Conservation (phyloP, 2,888 invertebrate genomes). For the Heteromurus nitidus region DNA sequence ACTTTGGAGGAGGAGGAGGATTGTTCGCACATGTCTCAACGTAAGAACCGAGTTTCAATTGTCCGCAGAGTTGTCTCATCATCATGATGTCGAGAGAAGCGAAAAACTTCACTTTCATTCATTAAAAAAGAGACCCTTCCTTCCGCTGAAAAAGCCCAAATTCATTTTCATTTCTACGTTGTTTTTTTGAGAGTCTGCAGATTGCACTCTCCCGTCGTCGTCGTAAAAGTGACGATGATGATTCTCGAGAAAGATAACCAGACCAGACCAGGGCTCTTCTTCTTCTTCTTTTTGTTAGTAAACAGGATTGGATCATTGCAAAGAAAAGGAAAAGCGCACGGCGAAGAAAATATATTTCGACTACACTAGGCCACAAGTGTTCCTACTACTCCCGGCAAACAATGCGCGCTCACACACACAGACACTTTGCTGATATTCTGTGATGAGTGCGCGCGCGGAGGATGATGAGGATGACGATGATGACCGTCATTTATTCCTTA, state of each 20-base stretch:
- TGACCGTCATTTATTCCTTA: slow-evolving; percentile 66
- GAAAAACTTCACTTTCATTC: slow-evolving; percentile 71
- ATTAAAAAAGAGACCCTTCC: slow-evolving; percentile 58
- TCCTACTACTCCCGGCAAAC: slow-evolving; percentile 28
- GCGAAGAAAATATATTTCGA: too few relatives aligned
- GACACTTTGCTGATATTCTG: slow-evolving; percentile 34
- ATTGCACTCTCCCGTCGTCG: neutral
- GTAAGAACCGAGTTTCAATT: too few relatives aligned
- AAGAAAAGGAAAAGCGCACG: too few relatives aligned
- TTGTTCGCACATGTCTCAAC: too few relatives aligned
- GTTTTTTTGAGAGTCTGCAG: neutral
- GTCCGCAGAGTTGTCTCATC: too few relatives aligned
- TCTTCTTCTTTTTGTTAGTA: neutral
- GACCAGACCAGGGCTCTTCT: neutral
- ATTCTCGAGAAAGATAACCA: slow-evolving; percentile 2
- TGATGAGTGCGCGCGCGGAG: neutral
- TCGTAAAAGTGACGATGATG: slow-evolving; percentile 2
- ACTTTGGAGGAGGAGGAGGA: slow-evolving; percentile 43
- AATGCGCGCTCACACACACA: too few relatives aligned
- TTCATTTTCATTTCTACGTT: slow-evolving; percentile 50
- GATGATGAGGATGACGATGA: slow-evolving; percentile 63
- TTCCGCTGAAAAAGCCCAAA: slow-evolving; percentile 45
- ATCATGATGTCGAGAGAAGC: slow-evolving; percentile 50
- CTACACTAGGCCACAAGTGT: too few relatives aligned
- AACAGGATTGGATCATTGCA: too few relatives aligned